Percentiles rank a stretch among this genome's conserved stretches.
phyloP scores from a whole-genome alignment of 2,888 invertebrate genomes.

The Eremobia ochroleuca region DNA sequence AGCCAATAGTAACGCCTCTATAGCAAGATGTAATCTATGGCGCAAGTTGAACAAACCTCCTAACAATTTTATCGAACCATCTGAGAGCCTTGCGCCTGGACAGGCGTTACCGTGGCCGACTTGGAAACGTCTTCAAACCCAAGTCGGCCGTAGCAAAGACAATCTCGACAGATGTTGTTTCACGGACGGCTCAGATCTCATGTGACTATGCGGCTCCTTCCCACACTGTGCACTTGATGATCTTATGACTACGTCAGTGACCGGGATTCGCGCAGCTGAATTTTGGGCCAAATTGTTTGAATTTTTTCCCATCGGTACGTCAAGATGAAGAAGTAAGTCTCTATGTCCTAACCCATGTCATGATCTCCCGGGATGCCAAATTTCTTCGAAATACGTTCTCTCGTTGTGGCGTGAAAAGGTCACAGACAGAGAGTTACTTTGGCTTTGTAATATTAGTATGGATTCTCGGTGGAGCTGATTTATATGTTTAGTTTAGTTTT shows the following conservation, averaged over 20 bases:
- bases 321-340: background rate
- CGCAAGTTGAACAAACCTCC: background rate
- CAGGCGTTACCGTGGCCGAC: background rate
- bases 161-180: too few relatives aligned
- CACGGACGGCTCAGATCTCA: too few relatives aligned
- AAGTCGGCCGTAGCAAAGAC: background rate
- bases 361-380: background rate
- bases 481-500: constrained; percentile 16
- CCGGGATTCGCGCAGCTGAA: background rate
- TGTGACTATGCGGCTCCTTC: too few relatives aligned
- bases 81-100: background rate
- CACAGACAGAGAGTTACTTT: background rate
- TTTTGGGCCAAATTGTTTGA: background rate
- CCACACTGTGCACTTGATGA: too few relatives aligned
- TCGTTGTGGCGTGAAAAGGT: background rate
- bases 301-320: background rate
- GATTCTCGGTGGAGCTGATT: constrained; percentile 14
- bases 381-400: background rate
- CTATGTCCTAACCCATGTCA: background rate
- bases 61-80: background rate
- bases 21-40: background rate
- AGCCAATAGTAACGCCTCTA: background rate
- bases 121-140: background rate
- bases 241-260: too few relatives aligned
- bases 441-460: background rate